phyloP scores from a whole-genome alignment of 2,797 vertebrate species.

The Darevskia nairensis region DNA sequence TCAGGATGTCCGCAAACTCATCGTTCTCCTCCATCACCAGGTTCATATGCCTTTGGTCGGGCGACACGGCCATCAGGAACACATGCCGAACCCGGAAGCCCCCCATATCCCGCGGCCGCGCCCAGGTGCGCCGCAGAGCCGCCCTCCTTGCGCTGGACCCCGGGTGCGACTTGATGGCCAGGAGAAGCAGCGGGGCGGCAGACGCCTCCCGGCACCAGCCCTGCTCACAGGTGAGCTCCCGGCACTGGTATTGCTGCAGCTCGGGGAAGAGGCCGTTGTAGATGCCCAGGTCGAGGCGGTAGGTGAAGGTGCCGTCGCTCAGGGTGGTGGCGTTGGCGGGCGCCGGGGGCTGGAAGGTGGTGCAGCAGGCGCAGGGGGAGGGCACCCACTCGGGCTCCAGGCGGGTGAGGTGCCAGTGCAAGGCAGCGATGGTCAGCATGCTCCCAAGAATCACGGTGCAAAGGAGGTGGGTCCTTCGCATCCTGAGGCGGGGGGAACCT shows the following conservation, averaged over 20 bases:
- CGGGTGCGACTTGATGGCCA: slow-evolving; percentile 48
- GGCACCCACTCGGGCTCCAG: background rate
- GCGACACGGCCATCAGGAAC: background rate
- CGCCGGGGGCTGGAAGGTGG: rapidly evolving
- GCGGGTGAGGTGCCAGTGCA: background rate
- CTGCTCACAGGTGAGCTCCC: slow-evolving; percentile 48
- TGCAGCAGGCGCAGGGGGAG: too few relatives aligned
- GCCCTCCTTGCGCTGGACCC: background rate
- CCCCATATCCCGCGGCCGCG: background rate
- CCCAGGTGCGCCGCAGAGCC: slow-evolving; percentile 31
- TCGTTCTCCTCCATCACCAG: background rate
- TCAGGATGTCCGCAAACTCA: background rate
- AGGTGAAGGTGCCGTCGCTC: background rate
- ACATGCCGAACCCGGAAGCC: slow-evolving; percentile 10
- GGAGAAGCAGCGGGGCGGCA: slow-evolving; percentile 55
- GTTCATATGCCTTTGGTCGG: rapidly evolving
- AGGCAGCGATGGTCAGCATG: rapidly evolving
- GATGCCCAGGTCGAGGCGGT: background rate
- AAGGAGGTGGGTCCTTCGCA: background rate
- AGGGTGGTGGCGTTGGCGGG: background rate
- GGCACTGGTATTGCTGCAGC: slow-evolving; percentile 66
- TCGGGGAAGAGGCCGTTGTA: slow-evolving; percentile 6
- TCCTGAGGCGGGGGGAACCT: background rate
- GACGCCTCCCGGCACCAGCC: slow-evolving; percentile 34
- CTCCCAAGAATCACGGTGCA: background rate